These are phyloP conservation scores for Laticauda colubrina DNA, from an alignment of 2,113 vertebrate species.

Conservation along the genomic window DNA sequence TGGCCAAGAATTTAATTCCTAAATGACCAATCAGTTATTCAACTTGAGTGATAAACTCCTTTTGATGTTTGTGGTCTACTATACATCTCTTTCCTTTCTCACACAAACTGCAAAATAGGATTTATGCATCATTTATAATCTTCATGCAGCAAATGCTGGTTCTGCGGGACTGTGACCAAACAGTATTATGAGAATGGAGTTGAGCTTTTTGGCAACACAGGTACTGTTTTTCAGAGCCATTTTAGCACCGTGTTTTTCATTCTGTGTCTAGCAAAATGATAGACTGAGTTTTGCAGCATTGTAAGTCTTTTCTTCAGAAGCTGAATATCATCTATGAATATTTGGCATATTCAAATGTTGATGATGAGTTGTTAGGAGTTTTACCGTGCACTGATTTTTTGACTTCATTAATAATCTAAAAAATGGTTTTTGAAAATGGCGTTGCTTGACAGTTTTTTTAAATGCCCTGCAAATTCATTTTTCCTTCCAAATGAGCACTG, in stretches of 20 bases:
- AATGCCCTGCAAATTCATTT: slow-evolving; percentile 10
- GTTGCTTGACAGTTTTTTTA: slow-evolving; percentile 21
- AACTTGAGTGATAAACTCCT: background rate
- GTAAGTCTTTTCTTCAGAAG: slow-evolving; percentile 49
- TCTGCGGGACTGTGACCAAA: slow-evolving; percentile 23
- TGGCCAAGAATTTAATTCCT: background rate
- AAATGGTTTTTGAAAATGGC: slow-evolving; percentile 16
- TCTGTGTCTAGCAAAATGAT: slow-evolving; percentile 45
- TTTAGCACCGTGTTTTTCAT: slow-evolving; percentile 34
- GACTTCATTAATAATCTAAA: slow-evolving; percentile 53
- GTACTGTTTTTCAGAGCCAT: slow-evolving; percentile 48
- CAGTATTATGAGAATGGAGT: slow-evolving; percentile 32
- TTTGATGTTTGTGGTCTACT: background rate
- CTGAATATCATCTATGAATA: slow-evolving; percentile 52
- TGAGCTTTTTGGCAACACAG: slow-evolving; percentile 34
- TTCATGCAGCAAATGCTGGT: slow-evolving; percentile 22
- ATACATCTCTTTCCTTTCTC: slow-evolving; percentile 5
- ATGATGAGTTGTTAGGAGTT: slow-evolving; percentile 50
- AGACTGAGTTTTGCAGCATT: slow-evolving; percentile 34
- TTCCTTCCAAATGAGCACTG: background rate
- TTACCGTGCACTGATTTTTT: slow-evolving; percentile 53
- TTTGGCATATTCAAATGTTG: slow-evolving; percentile 37
- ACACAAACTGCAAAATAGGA: slow-evolving; percentile 15
- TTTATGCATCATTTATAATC: slow-evolving; percentile 30
- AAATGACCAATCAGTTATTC: background rate